Evolutionary conservation across 2,888 invertebrate genomes (phyloP).

Genomic region (Sarcophaga carnaria): DNA sequence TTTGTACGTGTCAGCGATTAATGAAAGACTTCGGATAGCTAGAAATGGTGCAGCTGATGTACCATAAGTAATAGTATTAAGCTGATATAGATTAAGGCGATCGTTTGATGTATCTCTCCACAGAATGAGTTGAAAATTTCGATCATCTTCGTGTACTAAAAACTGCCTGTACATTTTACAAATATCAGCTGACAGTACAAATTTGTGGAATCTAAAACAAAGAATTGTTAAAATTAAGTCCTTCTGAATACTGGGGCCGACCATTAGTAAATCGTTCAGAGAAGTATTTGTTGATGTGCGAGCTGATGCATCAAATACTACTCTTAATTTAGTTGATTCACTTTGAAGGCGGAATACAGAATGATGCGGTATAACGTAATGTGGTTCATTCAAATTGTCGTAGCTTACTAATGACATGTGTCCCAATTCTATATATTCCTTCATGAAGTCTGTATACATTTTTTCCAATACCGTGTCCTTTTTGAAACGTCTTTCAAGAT

Average conservation of each 20-base stretch:
- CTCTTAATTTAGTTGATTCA: conserved; percentile 3
- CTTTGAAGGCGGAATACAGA: not conserved
- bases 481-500: conserved; percentile 34
- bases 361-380: conserved; percentile 20
- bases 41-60: too few relatives aligned
- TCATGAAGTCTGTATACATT: conserved; percentile 49
- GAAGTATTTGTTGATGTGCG: conserved; percentile 26
- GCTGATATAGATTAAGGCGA: too few relatives aligned
- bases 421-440: conserved; percentile 36
- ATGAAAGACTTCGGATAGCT: too few relatives aligned
- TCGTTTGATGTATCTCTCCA: conserved; percentile 1
- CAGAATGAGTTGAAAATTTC: conserved; percentile 45
- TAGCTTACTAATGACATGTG: not conserved
- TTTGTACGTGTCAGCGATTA: too few relatives aligned
- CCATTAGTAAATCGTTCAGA: conserved; percentile 27
- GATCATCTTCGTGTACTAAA: conserved; percentile 27
- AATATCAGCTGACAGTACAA: not conserved
- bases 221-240: conserved; percentile 18
- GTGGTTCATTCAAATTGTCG: too few relatives aligned
- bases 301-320: too few relatives aligned
- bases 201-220: conserved; percentile 20
- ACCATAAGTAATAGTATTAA: too few relatives aligned
- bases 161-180: not conserved
- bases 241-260: conserved; percentile 35
- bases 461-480: conserved; percentile 21